Base-by-base conservation (phyloP, 2,113 vertebrate species). In the Toxostoma redivivum region DNA sequence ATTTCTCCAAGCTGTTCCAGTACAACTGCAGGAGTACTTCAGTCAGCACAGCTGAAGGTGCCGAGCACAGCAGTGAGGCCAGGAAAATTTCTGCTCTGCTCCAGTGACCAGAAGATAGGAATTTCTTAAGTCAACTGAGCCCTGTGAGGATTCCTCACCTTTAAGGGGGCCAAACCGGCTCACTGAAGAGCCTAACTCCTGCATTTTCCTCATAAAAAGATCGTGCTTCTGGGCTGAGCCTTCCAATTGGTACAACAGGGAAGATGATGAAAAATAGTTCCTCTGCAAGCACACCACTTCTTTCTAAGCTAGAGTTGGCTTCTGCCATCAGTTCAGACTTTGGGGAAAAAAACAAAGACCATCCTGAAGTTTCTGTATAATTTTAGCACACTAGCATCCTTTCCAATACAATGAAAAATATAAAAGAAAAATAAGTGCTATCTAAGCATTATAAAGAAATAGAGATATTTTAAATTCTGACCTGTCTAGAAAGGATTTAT, bases 31-130 rank as follows among this genome's bases (percentile, higher is more conserved):
- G 20, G 23, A 83, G 47, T 45, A 9, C 11, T 66, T 48, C 21
- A 9, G 25, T 8, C 47, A 64, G 66, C 62, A 16, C 70, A 51
- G n/a, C 37, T 27, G 40, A n/a, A 44, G n/a, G 57, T 42, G 22
- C 12, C 0, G 5, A 38, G 48, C 0, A 0, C 50, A 77, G 20
- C 4, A 18, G 0, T 7, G 18, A 47, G 65, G 56, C 57, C 1
- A 0, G 42, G 15, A 30, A 40, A 12, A 28, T 56, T 81, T 60
- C 48, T 76, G 61, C 44, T 65, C 45, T 69, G 40, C 47, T 79
- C 66, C 48, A 45, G 22, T 37, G n/a, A 60, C 42, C 9, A 61
- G 40, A 78, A 54, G 5, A 47, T 11, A 12, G 35, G 19, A 73
- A 57, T 62, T 82, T 51, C 33, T 77, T 7, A 30, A 19, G 25